phyloP scores from a whole-genome alignment of 2,113 vertebrate genomes.

The Alligator sinensis region DNA sequence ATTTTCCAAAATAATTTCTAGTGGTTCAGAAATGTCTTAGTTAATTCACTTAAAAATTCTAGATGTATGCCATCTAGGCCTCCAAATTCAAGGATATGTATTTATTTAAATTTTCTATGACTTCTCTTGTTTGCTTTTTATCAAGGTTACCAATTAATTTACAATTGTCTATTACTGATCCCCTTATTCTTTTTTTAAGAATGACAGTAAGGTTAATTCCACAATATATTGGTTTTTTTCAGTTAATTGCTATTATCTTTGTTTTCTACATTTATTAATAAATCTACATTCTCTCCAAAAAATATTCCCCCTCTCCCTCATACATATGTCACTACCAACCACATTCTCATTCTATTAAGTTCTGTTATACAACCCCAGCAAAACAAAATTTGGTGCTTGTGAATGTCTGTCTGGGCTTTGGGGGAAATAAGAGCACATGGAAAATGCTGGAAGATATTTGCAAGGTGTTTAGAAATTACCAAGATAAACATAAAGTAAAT shows the following conservation, averaged over 20 bases:
- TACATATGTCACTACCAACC: not conserved
- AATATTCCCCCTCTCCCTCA: not conserved
- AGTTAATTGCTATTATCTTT: not conserved
- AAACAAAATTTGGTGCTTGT: not conserved
- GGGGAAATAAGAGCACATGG: not conserved
- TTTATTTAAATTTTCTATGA: not conserved
- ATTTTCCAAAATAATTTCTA: not conserved
- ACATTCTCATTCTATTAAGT: not conserved
- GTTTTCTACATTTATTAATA: not conserved
- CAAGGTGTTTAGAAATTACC: not conserved
- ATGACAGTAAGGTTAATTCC: not conserved
- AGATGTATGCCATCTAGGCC: not conserved
- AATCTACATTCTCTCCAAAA: not conserved
- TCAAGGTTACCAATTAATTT: not conserved
- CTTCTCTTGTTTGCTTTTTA: not conserved
- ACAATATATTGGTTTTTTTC: not conserved
- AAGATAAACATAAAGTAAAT: not conserved
- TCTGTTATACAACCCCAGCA: not conserved
- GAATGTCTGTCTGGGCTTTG: not conserved
- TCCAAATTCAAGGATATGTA: not conserved
- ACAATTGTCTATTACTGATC: not conserved
- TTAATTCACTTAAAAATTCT: not conserved
- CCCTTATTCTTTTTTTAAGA: not conserved
- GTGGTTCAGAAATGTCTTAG: not conserved
- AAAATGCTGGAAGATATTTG: not conserved